Percentiles rank a stretch among this genome's conserved stretches.
These are phyloP conservation scores for Physeter macrocephalus DNA, from an alignment of 2,113 vertebrate species.

Conservation along the genomic window DNA sequence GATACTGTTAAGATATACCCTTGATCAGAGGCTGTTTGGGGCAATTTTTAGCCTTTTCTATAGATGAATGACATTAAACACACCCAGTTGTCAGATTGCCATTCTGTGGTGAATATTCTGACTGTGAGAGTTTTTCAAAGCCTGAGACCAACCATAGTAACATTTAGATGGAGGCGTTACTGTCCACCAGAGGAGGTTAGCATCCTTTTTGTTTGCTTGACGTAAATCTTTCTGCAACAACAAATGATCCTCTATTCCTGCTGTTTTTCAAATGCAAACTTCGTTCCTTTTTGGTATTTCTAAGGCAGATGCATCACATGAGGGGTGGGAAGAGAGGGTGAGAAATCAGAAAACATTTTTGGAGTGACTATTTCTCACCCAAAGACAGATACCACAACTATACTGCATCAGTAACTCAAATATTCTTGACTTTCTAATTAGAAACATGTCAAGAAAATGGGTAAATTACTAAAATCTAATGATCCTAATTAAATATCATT, in stretches of 20 bases:
- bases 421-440: conserved; percentile 10
- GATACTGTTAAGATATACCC: neutral
- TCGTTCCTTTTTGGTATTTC: conserved; percentile 45
- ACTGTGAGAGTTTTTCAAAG: conserved; percentile 60
- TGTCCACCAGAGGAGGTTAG: neutral
- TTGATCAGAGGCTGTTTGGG: conserved; percentile 4
- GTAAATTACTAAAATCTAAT: neutral
- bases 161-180: conserved; percentile 41
- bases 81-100: conserved; percentile 42
- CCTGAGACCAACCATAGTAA: neutral
- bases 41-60: conserved; percentile 45
- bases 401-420: neutral
- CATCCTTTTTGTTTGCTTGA: conserved; percentile 50
- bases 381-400: conserved; percentile 8
- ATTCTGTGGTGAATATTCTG: conserved; percentile 34
- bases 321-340: neutral
- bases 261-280: conserved; percentile 53
- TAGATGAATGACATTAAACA: conserved; percentile 31
- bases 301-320: conserved; percentile 25
- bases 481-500: neutral
- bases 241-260: conserved; percentile 38
- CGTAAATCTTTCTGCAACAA: conserved; percentile 57
- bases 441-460: neutral
- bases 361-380: neutral
- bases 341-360: neutral